These are phyloP conservation scores for Sprattus sprattus DNA, from an alignment of 2,113 vertebrate genomes.

Conservation along the genomic window DNA sequence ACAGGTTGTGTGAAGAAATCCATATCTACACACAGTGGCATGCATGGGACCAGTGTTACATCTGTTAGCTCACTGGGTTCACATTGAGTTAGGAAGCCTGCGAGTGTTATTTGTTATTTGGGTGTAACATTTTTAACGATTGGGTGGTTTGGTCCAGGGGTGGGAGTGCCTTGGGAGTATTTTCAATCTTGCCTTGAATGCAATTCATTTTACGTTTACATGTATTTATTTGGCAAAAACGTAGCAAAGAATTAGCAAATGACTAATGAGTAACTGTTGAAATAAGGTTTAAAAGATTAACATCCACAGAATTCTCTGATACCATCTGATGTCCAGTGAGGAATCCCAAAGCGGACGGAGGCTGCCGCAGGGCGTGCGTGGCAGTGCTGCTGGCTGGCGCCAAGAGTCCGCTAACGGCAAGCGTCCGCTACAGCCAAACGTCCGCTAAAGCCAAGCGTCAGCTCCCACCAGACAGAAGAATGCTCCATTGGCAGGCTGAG, in stretches of 20 bases:
- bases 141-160: too few relatives aligned
- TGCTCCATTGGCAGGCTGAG: background rate
- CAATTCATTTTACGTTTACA: constrained; percentile 25
- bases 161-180: background rate
- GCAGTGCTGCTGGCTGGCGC: background rate
- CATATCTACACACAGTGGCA: background rate
- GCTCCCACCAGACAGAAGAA: background rate
- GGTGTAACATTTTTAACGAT: too few relatives aligned
- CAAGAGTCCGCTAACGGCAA: background rate
- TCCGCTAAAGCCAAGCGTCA: background rate
- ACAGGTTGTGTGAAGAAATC: background rate
- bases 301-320: background rate
- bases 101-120: background rate
- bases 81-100: background rate
- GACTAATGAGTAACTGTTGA: background rate
- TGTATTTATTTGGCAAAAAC: too few relatives aligned
- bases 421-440: too few relatives aligned
- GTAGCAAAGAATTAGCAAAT: background rate
- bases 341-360: too few relatives aligned
- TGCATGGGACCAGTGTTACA: background rate
- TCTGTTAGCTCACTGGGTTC: background rate
- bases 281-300: background rate
- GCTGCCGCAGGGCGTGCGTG: background rate
- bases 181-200: background rate
- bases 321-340: background rate